These are phyloP conservation scores for Mylabris sibirica DNA, from an alignment of 2,888 invertebrate genomes.

Conservation along the genomic window DNA sequence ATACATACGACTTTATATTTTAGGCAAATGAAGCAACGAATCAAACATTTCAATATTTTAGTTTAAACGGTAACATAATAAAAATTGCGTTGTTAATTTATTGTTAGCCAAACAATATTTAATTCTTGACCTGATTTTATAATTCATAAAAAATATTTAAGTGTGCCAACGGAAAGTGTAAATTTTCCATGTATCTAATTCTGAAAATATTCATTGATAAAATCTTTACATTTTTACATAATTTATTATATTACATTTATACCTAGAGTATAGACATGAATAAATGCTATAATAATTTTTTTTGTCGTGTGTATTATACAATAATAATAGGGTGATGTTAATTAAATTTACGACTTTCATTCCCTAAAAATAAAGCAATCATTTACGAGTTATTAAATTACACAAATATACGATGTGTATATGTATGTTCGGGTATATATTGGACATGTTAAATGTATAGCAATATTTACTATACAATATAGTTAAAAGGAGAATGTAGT, in stretches of 20 bases:
- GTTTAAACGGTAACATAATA: no score
- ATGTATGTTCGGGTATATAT: constrained; percentile 34
- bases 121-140: background rate
- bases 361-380: constrained; percentile 59
- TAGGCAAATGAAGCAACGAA: background rate
- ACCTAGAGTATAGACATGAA: background rate
- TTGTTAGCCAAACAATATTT: background rate
- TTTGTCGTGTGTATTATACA: background rate
- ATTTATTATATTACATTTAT: background rate
- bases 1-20: background rate
- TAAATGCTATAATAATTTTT: background rate
- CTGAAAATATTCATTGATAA: background rate
- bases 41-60: background rate
- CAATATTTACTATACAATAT: constrained; percentile 24
- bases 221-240: background rate
- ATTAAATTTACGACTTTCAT: constrained; percentile 49
- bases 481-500: constrained; percentile 15
- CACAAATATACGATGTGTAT: constrained; percentile 69
- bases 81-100: no score
- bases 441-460: background rate
- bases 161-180: background rate
- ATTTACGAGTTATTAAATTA: constrained; percentile 71
- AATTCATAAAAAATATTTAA: background rate
- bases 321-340: constrained; percentile 39
- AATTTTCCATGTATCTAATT: background rate